Evolutionary conservation across 2,797 vertebrate species (phyloP), one percentile per base, ranked within the genome.

Genomic region (Tragelaphus eurycerus): DNA sequence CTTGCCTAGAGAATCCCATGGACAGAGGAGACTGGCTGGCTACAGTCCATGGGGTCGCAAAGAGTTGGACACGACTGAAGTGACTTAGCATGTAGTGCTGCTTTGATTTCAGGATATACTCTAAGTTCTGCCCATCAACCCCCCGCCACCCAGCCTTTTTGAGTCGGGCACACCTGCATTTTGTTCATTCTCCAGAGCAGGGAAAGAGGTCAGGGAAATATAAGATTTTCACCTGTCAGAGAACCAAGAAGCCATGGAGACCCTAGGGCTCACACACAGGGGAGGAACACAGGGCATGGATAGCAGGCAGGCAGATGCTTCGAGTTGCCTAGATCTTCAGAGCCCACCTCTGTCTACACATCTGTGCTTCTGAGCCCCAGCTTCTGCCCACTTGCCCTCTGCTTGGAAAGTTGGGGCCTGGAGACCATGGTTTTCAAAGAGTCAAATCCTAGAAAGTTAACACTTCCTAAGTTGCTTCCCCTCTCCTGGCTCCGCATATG

Each of bases 111-210:
- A 74, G 21, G 38, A 74, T 71, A 23, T 90, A 86, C 48, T 91
- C 31, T 16, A 55, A 84, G 54, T 67, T 86, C 57, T 87, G 59
- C 78, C 6, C 23, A 71, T 71, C 4, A 29, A 4, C 4, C 4
- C 9, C 88, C 46, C 10, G 46, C 46, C 46, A 7, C 8, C 16
- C 14, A 3, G 15, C 74, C 50, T 55, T 17, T 29, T 74, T n/a
- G 54, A 89, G 34, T 55, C 34, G 64, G 71, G 25, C 4, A 52
- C n/a, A 34, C 17, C 7, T 84, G 19, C 34, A 90, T 82, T 91
- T 97, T 81, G 79, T 84, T 96, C 14, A 52, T 95, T 92, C 52
- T 95, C 57, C 38, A 89, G 31, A 90, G 60, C 25, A 85, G 17
- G 38, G 21, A 78, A 14, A 93, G 60, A 90, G 84, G 54, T 11